phyloP scores from a whole-genome alignment of 1,140 invertebrate genomes.

The Lutraria rhynchaena region DNA sequence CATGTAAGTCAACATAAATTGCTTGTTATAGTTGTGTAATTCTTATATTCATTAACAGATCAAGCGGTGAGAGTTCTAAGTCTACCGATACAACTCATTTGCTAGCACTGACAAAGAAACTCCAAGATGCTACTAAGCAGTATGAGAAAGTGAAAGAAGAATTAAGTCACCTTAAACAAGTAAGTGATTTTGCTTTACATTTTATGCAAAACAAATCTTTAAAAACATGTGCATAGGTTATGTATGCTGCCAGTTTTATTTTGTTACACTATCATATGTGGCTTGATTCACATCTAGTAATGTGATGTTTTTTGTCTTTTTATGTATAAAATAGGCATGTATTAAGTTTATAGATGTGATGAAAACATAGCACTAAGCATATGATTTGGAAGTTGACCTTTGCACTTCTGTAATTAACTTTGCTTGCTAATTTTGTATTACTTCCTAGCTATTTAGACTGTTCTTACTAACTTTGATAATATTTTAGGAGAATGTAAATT shows the following conservation, averaged over 20 bases:
- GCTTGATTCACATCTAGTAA: no score
- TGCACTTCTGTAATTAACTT: no score
- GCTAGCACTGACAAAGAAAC: conserved; percentile 66
- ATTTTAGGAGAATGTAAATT: conserved; percentile 69
- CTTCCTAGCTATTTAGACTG: background rate
- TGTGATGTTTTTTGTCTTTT: no score
- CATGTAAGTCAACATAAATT: background rate
- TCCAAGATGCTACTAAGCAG: conserved; percentile 69
- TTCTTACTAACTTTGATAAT: background rate
- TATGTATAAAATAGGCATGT: no score
- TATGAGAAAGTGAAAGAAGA: conserved; percentile 71
- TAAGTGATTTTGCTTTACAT: conserved; percentile 26
- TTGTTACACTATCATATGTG: no score
- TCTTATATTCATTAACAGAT: conserved; percentile 1
- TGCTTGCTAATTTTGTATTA: background rate
- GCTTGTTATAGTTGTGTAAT: background rate
- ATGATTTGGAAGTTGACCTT: no score
- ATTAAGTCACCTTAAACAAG: conserved; percentile 66
- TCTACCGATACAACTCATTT: conserved; percentile 42
- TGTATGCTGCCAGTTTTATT: no score
- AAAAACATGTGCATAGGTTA: no score
- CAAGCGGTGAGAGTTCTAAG: conserved; percentile 10
- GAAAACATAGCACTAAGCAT: no score
- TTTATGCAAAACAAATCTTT: no score
- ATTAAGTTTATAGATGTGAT: no score